Evolutionary conservation across 2,888 invertebrate genomes (phyloP).

Genomic region (Metallyticus violacea): DNA sequence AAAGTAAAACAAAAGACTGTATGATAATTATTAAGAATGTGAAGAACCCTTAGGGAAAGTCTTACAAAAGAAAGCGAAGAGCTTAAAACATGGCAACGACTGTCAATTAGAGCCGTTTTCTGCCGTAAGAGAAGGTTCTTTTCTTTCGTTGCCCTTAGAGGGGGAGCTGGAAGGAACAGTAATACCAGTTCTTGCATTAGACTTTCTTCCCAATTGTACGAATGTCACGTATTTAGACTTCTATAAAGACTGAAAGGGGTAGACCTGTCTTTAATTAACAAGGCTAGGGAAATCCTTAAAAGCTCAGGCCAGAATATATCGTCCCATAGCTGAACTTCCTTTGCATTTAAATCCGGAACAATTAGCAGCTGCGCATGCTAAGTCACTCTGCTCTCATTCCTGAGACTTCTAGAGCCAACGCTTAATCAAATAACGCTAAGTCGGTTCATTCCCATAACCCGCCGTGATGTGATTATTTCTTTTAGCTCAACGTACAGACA

Average conservation of each 20-base stretch:
- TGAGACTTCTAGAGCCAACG: neutral
- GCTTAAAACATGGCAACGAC: neutral
- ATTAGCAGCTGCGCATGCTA: conserved; percentile 21
- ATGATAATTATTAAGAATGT: no score
- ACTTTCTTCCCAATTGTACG: neutral
- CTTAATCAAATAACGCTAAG: conserved; percentile 32
- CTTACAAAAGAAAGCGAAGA: neutral
- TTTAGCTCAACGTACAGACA: neutral
- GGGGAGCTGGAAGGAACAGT: no score
- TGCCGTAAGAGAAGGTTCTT: neutral
- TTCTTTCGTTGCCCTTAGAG: neutral
- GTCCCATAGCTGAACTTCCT: conserved; percentile 12
- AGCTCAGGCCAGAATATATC: neutral
- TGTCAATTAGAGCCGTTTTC: neutral
- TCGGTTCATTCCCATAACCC: conserved; percentile 25
- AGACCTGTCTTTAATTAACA: conserved; percentile 25
- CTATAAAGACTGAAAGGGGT: conserved; percentile 1
- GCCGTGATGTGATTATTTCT: conserved; percentile 24
- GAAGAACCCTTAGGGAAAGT: no score
- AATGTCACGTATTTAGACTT: conserved; percentile 4
- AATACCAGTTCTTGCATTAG: neutral
- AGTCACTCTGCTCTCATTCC: neutral
- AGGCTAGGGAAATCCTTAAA: conserved; percentile 13
- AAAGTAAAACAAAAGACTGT: no score
- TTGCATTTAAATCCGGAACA: conserved; percentile 34